Percentiles rank a stretch among this genome's conserved stretches.
Evolutionary conservation across 2,797 vertebrate genomes (phyloP).

Genomic region (Ceyx erithaca): DNA sequence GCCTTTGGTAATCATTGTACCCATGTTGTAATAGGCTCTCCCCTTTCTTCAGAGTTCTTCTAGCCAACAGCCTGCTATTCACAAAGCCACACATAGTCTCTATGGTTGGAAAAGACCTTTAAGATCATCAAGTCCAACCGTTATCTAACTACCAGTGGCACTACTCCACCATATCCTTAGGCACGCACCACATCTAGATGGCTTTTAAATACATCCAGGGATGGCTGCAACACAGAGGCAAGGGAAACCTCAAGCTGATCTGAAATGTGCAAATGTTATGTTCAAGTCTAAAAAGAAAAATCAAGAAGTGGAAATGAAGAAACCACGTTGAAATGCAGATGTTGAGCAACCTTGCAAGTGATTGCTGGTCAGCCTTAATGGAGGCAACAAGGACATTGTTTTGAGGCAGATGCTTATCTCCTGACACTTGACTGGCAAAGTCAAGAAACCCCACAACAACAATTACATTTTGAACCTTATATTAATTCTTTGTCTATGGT

Average conservation of each 20-base stretch:
- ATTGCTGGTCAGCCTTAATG: background rate
- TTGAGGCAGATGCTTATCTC: too few species aligned
- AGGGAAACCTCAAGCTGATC: background rate
- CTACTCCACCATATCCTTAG: background rate
- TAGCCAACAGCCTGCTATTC: background rate
- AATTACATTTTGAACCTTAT: background rate
- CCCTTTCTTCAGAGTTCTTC: background rate
- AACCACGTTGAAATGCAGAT: background rate
- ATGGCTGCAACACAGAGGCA: background rate
- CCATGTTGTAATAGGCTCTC: too few species aligned
- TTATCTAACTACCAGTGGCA: too few species aligned
- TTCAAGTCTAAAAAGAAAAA: background rate
- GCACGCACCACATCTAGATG: background rate
- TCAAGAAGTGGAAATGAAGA: background rate
- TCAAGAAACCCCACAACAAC: background rate
- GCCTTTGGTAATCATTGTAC: too few species aligned
- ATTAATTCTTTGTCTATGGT: background rate
- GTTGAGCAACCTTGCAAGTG: background rate
- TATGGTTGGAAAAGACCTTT: background rate
- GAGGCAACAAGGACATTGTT: fast-evolving
- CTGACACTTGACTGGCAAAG: too few species aligned
- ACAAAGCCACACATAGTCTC: too few species aligned
- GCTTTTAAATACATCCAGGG: background rate
- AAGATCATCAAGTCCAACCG: background rate
- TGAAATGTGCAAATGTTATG: background rate